These are phyloP conservation scores for Trachelus tabidus DNA, from an alignment of 2,888 invertebrate genomes.

Conservation along the genomic window DNA sequence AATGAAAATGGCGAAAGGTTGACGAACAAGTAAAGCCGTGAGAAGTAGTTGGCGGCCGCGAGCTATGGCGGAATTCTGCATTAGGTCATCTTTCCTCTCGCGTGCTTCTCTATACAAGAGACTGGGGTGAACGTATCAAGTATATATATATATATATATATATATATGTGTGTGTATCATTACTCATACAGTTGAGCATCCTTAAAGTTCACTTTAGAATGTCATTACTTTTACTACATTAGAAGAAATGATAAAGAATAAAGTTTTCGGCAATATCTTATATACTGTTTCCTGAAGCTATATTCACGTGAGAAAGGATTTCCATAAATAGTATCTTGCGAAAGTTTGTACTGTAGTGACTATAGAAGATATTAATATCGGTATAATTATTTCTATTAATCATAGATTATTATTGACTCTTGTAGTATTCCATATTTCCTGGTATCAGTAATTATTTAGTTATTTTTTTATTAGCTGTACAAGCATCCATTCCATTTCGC, in stretches of 20 bases:
- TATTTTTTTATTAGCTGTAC: background rate
- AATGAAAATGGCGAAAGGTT: background rate
- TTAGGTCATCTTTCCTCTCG: background rate
- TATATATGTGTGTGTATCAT: background rate
- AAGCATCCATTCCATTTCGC: background rate
- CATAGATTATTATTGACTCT: background rate
- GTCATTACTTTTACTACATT: background rate
- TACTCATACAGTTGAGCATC: background rate
- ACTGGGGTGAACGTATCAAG: constrained; percentile 5
- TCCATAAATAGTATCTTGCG: background rate
- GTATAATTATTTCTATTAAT: background rate
- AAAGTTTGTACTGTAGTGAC: background rate
- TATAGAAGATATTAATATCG: background rate
- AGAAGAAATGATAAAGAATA: background rate
- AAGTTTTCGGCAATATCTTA: background rate
- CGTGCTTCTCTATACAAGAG: constrained; percentile 1
- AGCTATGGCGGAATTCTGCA: background rate
- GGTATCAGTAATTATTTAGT: background rate
- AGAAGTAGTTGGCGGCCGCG: background rate
- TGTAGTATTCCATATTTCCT: background rate
- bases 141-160: background rate
- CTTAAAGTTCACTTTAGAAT: background rate
- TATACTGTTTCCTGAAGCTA: background rate
- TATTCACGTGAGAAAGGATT: background rate
- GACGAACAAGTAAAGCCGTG: background rate